Evolutionary conservation across 2,113 vertebrate species (phyloP).

Genomic region (Chroicocephalus ridibundus): DNA sequence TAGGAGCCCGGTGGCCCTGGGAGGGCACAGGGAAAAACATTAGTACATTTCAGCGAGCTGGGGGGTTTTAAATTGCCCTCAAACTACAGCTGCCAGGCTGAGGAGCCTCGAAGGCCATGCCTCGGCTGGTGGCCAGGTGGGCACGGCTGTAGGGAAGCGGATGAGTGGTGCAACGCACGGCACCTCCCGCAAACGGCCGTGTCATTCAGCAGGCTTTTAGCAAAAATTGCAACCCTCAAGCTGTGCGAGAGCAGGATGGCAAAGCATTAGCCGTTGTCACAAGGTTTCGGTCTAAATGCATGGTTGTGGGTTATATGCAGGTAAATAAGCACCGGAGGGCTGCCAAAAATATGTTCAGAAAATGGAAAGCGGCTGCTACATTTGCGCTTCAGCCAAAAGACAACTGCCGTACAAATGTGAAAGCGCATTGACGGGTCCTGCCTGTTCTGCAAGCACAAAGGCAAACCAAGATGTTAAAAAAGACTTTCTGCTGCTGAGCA

Average conservation of each 20-base stretch:
- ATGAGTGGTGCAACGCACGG: fast-evolving
- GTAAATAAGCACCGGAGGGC: background rate
- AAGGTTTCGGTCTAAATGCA: background rate
- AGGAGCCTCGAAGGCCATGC: background rate
- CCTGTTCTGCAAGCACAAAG: background rate
- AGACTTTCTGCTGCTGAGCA: background rate
- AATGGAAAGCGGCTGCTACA: background rate
- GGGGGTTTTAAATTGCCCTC: background rate
- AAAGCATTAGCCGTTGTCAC: background rate
- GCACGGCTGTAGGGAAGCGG: background rate
- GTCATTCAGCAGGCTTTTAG: background rate
- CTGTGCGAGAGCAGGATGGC: background rate
- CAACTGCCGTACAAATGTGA: background rate
- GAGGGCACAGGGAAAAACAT: fast-evolving
- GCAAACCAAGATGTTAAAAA: background rate
- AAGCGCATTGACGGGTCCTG: background rate
- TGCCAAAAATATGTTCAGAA: background rate
- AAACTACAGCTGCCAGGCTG: background rate
- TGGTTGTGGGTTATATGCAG: background rate
- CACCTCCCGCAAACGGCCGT: background rate
- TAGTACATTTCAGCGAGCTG: background rate
- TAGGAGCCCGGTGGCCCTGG: background rate
- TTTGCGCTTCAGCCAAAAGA: background rate
- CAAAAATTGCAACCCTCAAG: background rate
- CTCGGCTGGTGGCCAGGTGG: background rate